These are phyloP conservation scores for Cosmia trapezina DNA, from an alignment of 2,888 invertebrate species.

Conservation along the genomic window DNA sequence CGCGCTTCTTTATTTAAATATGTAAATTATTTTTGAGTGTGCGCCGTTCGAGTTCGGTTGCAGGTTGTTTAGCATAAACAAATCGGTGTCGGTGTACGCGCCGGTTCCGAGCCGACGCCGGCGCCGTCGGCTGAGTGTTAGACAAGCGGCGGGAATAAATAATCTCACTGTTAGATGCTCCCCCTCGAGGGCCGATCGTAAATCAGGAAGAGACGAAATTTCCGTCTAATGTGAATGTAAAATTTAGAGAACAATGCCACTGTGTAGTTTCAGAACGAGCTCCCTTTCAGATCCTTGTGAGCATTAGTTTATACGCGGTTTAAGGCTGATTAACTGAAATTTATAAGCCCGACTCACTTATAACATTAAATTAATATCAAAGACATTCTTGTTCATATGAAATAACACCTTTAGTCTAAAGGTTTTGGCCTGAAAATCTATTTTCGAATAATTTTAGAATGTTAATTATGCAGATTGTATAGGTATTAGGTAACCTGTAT, in stretches of 20 bases:
- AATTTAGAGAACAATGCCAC: slow-evolving; percentile 82
- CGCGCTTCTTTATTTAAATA: slow-evolving; percentile 81
- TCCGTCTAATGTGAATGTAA: slow-evolving; percentile 84
- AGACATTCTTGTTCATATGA: slow-evolving; percentile 53
- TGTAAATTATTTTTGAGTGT: slow-evolving; percentile 85
- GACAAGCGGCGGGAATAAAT: slow-evolving; percentile 82
- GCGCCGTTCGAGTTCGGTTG: slow-evolving; percentile 78
- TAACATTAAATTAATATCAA: slow-evolving; percentile 52
- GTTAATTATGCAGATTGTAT: slow-evolving; percentile 41
- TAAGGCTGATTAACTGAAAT: slow-evolving; percentile 73
- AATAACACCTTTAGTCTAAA: slow-evolving; percentile 42
- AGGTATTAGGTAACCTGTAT: slow-evolving; percentile 6
- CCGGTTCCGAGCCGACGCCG: slow-evolving; percentile 23
- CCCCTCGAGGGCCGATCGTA: slow-evolving; percentile 80
- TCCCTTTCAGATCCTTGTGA: slow-evolving; percentile 77
- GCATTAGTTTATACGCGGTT: slow-evolving; percentile 77
- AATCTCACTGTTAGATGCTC: slow-evolving; percentile 82
- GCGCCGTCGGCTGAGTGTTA: slow-evolving; percentile 69
- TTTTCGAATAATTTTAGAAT: slow-evolving; percentile 45
- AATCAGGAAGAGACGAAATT: slow-evolving; percentile 85
- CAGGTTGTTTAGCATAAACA: slow-evolving; percentile 86
- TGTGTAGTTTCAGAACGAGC: slow-evolving; percentile 75
- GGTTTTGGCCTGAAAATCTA: slow-evolving; percentile 37
- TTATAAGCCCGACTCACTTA: slow-evolving; percentile 56
- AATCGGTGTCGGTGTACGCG: slow-evolving; percentile 71